A percentile compares a stretch with the other conserved stretches of the same genome.
Conservation (phyloP, 37 sponge, comb jelly and placozoan genomes). For the Aphrocallistes beatrix region DNA sequence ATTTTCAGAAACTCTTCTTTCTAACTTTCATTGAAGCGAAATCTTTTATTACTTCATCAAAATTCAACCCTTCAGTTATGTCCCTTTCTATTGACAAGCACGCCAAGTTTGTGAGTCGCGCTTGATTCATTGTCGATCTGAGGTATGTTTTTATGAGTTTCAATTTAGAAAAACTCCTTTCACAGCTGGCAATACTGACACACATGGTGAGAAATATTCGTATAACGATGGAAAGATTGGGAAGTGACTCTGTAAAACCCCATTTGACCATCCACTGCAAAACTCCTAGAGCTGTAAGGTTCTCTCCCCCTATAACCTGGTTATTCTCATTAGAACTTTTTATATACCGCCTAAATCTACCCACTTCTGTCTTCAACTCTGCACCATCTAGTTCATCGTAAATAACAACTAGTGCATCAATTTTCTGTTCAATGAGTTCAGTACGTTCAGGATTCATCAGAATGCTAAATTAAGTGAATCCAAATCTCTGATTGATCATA, state of each 20-base stretch:
- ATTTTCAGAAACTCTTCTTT: background rate
- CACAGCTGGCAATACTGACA: slow-evolving; percentile 14
- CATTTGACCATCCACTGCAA: background rate
- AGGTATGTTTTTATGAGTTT: slow-evolving; percentile 14
- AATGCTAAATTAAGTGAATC: background rate
- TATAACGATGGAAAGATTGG: background rate
- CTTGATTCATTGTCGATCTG: background rate
- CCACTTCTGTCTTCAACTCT: background rate
- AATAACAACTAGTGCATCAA: background rate
- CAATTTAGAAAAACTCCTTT: slow-evolving; percentile 17
- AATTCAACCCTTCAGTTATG: background rate
- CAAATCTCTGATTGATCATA: background rate
- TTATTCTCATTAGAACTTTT: background rate
- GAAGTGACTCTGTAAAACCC: background rate
- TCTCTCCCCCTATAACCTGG: background rate
- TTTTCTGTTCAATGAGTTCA: background rate
- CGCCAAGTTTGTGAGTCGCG: background rate
- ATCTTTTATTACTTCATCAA: slow-evolving; percentile 5
- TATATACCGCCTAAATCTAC: background rate
- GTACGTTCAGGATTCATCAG: background rate
- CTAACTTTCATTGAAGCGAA: slow-evolving; percentile 3
- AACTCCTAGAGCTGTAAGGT: background rate
- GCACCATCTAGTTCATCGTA: background rate
- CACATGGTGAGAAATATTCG: slow-evolving; percentile 14
- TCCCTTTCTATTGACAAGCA: background rate